Evolutionary conservation across 2,888 invertebrate species (phyloP), one percentile per base, ranked within the genome.

Genomic region (Sericinus montela): DNA sequence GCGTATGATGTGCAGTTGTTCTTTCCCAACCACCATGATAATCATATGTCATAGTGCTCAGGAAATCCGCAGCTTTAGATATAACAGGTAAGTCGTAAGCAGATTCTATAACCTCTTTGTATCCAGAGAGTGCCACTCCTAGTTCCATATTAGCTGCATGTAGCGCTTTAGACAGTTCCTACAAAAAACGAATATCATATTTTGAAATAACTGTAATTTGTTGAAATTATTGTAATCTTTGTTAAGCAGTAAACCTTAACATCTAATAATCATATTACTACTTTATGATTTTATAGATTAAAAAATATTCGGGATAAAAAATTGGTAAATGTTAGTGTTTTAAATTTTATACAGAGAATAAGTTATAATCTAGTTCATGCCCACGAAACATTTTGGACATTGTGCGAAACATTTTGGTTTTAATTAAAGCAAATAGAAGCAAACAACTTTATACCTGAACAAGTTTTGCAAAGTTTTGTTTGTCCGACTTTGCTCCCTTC

Each of bases 1-100:
- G 97, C 57, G 96, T 94, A 8, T 96, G 93, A 69, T 97, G 96
- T 0, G 94, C 94, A 0, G 95, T 95, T 53, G 86, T 87, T 11
- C 90, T 81, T 70, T 97, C 96, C 96, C 96, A 96, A n/a, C 95
- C 93, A 0, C 96, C 96, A 59, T 97, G 96, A 70, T 96, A 96
- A 70, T 97, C 97, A 59, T 96, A 97, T 0, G 93, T 93, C 96
- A 96, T 96, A 0, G 96, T 92, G 4, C 95, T 94, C 70, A 96
- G 88, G 71, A 95, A 96, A 62, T 96, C 95, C 0, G 93, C 92
- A 32, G 92, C 86, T 42, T 90, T 87, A 0, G 94, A 94, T 35
- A 97, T 84, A 1, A 90, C 79, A 0, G 91, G 87, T 0, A 97
- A 84, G 58, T 97, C 96, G 65, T 97, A 98, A 0, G 95, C 97